Evolutionary conservation across 2,888 invertebrate genomes (phyloP).

Genomic region (Hirudinaria manillensis): DNA sequence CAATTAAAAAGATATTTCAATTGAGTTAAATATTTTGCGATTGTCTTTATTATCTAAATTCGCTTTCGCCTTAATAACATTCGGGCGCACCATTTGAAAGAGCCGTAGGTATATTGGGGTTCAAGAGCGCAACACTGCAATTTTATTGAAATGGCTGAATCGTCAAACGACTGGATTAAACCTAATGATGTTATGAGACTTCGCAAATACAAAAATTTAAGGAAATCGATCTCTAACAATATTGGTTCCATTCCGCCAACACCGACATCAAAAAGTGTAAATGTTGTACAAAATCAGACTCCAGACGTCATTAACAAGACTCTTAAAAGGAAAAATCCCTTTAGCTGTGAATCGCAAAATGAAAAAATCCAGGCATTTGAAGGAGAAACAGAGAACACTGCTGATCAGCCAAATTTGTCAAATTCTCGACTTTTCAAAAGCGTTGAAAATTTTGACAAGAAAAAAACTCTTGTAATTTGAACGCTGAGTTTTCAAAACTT

Average conservation of each 20-base stretch:
- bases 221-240: neutral
- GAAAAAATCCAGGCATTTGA: neutral
- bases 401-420: neutral
- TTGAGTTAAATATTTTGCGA: neutral
- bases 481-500: too few species aligned
- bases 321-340: slow-evolving; percentile 2
- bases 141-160: neutral
- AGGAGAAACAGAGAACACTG: neutral
- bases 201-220: neutral
- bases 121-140: too few species aligned
- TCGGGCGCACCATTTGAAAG: too few species aligned
- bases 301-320: neutral
- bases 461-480: too few species aligned
- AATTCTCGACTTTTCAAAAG: neutral
- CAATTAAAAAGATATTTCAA: neutral
- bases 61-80: neutral
- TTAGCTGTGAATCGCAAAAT: slow-evolving; percentile 3
- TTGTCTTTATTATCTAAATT: neutral
- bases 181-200: neutral
- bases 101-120: too few species aligned
- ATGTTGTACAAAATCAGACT: too few species aligned
- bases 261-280: neutral
- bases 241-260: neutral
- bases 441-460: neutral
- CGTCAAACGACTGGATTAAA: neutral